These are phyloP conservation scores for Temnothorax unifasciatus DNA, from an alignment of 2,888 invertebrate species.

Conservation along the genomic window DNA sequence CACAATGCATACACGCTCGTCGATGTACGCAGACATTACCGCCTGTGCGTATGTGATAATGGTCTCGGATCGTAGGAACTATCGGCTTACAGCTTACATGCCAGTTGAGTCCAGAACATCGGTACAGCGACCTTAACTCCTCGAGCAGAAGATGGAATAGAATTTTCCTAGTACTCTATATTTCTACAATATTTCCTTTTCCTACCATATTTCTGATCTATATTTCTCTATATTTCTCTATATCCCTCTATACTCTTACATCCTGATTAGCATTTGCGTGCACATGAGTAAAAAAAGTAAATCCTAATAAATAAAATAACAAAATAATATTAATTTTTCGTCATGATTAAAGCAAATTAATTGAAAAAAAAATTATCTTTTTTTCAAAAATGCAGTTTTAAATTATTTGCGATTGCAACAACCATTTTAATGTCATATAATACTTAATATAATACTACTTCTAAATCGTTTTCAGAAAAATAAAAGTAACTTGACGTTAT, in stretches of 20 bases:
- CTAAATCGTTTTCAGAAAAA: not conserved
- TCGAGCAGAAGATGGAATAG: constrained; percentile 41
- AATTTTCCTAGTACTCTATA: not conserved
- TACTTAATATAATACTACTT: not conserved
- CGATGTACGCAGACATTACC: constrained; percentile 44
- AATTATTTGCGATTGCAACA: not conserved
- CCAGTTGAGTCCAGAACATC: constrained; percentile 66
- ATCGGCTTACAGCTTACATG: constrained; percentile 73
- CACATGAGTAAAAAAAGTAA: not conserved
- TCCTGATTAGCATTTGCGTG: not conserved
- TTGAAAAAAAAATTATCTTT: not conserved
- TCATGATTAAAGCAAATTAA: not conserved
- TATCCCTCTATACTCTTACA: not conserved
- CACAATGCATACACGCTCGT: constrained; percentile 56
- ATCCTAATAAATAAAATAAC: not conserved
- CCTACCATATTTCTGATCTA: not conserved
- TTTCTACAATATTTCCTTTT: constrained; percentile 9
- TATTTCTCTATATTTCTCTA: not conserved
- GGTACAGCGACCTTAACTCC: constrained; percentile 53
- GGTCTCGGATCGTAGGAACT: constrained; percentile 64
- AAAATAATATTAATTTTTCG: not conserved
- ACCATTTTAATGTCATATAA: not conserved
- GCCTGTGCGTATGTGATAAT: constrained; percentile 68
- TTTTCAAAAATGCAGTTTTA: not conserved
- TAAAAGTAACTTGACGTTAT: not conserved